These are phyloP conservation scores for Dendroctonus ponderosae DNA, from an alignment of 1,140 invertebrate species.

Conservation along the genomic window DNA sequence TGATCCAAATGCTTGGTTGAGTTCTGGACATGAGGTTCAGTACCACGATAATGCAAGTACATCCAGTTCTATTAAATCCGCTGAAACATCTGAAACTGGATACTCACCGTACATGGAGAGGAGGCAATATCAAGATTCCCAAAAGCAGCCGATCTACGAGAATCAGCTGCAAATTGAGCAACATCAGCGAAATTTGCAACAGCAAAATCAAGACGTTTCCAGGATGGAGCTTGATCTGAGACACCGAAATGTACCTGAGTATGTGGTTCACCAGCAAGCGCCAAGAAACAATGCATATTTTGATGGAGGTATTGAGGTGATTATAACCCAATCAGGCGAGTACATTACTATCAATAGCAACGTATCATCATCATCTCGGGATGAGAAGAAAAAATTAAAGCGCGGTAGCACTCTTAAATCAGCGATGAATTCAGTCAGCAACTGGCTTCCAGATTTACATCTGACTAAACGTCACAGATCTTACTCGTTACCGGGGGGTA, in stretches of 20 bases:
- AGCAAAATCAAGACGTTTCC: conserved; percentile 48
- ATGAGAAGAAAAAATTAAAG: conserved; percentile 69
- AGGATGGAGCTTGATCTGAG: conserved; percentile 51
- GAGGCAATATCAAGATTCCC: conserved; percentile 58
- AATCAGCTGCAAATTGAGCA: conserved; percentile 51
- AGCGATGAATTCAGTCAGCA: conserved; percentile 76
- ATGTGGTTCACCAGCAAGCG: conserved; percentile 45
- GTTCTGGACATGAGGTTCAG: conserved; percentile 56
- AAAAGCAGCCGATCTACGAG: conserved; percentile 54
- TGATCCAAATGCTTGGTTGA: conserved; percentile 60
- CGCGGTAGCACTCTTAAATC: conserved; percentile 70
- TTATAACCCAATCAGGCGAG: conserved; percentile 74
- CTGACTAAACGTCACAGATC: conserved; percentile 74
- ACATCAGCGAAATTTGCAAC: conserved; percentile 54
- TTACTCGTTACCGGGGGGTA: conserved; percentile 72
- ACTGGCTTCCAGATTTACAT: conserved; percentile 79
- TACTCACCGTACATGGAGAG: conserved; percentile 61
- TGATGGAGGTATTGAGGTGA: conserved; percentile 60
- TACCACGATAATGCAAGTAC: conserved; percentile 55
- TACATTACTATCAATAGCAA: conserved; percentile 75
- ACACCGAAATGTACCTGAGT: conserved; percentile 52
- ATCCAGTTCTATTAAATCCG: conserved; percentile 58
- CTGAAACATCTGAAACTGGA: conserved; percentile 52
- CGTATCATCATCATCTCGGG: conserved; percentile 51
- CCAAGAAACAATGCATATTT: conserved; percentile 48